Percentiles rank a stretch among this genome's conserved stretches.
These are phyloP conservation scores for Oligia fasciuncula DNA, from an alignment of 2,888 invertebrate genomes.

Conservation along the genomic window DNA sequence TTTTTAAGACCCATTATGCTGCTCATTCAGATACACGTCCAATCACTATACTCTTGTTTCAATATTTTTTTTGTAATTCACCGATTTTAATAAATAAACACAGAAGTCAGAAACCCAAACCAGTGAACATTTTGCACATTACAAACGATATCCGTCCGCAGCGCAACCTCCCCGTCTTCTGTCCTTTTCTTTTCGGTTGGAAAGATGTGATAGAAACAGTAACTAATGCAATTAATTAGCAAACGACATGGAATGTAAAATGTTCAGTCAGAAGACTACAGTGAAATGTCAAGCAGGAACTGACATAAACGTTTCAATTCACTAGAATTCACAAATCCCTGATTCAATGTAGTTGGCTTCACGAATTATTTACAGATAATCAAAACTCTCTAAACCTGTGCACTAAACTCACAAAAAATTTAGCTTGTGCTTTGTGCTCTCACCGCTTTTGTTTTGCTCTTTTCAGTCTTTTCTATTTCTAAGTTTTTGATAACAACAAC, in stretches of 20 bases:
- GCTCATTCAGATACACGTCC: constrained; percentile 27
- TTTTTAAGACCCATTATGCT: constrained; percentile 78
- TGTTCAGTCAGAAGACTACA: neutral
- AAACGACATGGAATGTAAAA: neutral
- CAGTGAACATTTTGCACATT: constrained; percentile 12
- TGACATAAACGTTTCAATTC: constrained; percentile 25
- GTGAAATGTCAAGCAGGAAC: neutral
- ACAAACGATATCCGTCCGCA: constrained; percentile 4
- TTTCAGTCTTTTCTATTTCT: neutral
- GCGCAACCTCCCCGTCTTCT: neutral
- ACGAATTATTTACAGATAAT: neutral
- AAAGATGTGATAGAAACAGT: constrained; percentile 20
- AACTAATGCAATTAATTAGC: neutral
- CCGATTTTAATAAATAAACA: constrained; percentile 29
- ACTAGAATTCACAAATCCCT: neutral
- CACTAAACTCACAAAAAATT: neutral
- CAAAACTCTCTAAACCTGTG: too few species aligned
- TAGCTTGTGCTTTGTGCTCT: neutral
- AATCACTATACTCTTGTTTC: constrained; percentile 24
- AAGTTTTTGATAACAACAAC: neutral
- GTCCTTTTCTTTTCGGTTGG: constrained; percentile 8
- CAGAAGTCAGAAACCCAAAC: constrained; percentile 1
- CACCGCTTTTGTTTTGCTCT: neutral
- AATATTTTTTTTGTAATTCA: constrained; percentile 15
- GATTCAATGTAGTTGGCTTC: neutral